Conservation (phyloP, 2,113 vertebrate genomes). For the Cavia porcellus region DNA sequence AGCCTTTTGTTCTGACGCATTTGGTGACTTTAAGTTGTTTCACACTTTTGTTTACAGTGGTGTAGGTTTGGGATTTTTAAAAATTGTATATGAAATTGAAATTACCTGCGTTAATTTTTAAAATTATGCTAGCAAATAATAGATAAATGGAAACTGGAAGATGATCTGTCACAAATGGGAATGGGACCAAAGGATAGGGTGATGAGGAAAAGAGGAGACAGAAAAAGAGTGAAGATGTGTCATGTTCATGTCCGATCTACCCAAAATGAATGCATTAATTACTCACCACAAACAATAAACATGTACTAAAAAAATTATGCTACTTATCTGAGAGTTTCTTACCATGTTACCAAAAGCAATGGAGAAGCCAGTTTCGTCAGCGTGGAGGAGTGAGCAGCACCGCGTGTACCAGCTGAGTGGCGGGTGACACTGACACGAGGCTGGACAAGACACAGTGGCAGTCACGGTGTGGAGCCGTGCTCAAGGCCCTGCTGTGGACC, state of each 20-base stretch:
- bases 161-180: not conserved
- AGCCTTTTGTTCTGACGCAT: not conserved
- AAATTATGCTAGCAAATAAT: not conserved
- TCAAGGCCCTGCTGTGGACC: not conserved
- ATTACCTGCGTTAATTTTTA: not conserved
- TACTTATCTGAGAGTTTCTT: not conserved
- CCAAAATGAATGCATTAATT: not conserved
- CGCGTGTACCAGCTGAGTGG: not conserved
- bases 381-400: not conserved
- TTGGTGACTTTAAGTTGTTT: not conserved
- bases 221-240: not conserved
- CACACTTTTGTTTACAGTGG: not conserved
- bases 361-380: not conserved
- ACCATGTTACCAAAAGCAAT: constrained; percentile 37
- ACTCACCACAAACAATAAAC: not conserved
- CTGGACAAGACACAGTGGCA: not conserved
- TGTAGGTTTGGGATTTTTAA: not conserved
- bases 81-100: not conserved
- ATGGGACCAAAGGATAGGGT: not conserved
- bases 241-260: not conserved
- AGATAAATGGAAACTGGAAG: not conserved
- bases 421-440: not conserved
- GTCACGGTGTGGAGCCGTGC: not conserved
- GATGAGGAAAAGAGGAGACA: not conserved
- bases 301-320: not conserved